Percentiles rank a stretch among this genome's conserved stretches.
phyloP scores from a whole-genome alignment of 1,140 invertebrate genomes.

The Drosophila subobscura region DNA sequence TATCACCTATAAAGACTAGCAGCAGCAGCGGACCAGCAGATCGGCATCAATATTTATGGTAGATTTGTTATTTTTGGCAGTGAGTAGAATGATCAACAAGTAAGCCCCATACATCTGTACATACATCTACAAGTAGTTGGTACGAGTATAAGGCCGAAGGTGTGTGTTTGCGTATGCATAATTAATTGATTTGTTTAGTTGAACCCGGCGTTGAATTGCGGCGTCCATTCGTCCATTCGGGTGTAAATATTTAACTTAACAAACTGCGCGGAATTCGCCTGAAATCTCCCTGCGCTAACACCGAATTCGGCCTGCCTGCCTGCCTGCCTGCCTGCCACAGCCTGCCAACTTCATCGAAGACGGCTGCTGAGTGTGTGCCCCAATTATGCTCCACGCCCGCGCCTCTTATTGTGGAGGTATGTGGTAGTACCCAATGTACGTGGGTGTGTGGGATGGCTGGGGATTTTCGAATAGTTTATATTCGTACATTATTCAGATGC shows the following conservation, averaged over 20 bases:
- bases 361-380: slow-evolving; percentile 45
- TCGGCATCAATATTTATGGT: slow-evolving; percentile 61
- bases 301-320: slow-evolving; percentile 12
- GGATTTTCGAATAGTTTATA: slow-evolving; percentile 49
- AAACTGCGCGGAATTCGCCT: slow-evolving; percentile 60
- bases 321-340: slow-evolving; percentile 10
- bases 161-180: slow-evolving; percentile 59
- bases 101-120: slow-evolving; percentile 12
- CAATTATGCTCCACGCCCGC: slow-evolving; percentile 37
- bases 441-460: slow-evolving; percentile 24
- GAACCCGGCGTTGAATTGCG: slow-evolving; percentile 49
- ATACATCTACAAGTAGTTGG: slow-evolving; percentile 1
- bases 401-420: slow-evolving; percentile 27
- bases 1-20: slow-evolving; percentile 65
- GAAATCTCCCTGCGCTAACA: slow-evolving; percentile 51
- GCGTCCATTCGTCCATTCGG: slow-evolving; percentile 48
- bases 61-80: slow-evolving; percentile 75
- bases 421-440: background rate
- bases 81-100: slow-evolving; percentile 59
- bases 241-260: slow-evolving; percentile 73
- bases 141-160: slow-evolving; percentile 9
- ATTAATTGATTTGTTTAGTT: slow-evolving; percentile 82
- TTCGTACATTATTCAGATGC: slow-evolving; percentile 50
- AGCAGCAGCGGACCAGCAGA: slow-evolving; percentile 22
- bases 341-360: background rate